These are phyloP conservation scores for Acropora tenuis DNA, from an alignment of 64 coral and sea anemone species.

Conservation along the genomic window DNA sequence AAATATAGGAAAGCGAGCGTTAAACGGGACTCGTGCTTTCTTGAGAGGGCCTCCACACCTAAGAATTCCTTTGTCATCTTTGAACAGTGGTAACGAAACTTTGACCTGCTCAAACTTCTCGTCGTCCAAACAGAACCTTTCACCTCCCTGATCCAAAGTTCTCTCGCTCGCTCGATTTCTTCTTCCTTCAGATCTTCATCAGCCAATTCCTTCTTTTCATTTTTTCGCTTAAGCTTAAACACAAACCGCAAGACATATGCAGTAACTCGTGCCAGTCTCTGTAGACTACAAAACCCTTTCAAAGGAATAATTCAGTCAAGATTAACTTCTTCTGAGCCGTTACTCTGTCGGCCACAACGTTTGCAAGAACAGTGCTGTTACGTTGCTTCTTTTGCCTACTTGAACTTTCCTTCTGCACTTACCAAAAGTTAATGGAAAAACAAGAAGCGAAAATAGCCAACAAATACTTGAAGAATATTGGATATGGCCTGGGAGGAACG, in stretches of 20 bases:
- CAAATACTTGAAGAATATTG: no score
- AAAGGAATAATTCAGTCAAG: conserved; percentile 8
- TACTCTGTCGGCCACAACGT: background rate
- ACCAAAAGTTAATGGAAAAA: no score
- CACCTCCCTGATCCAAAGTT: conserved; percentile 13
- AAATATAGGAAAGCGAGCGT: conserved; percentile 45
- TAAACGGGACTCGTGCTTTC: conserved; percentile 11
- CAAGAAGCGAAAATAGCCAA: no score
- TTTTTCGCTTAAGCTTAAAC: conserved; percentile 40
- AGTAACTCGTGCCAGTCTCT: conserved; percentile 49
- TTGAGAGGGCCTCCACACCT: conserved; percentile 27
- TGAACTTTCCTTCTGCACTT: background rate
- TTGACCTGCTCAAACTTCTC: background rate
- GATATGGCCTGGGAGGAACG: no score
- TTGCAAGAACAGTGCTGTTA: conserved; percentile 4
- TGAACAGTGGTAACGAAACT: conserved; percentile 38
- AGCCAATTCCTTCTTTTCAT: background rate
- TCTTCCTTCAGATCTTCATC: conserved; percentile 1
- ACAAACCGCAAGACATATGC: conserved; percentile 60
- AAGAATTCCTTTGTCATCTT: conserved; percentile 45
- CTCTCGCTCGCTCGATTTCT: conserved; percentile 19
- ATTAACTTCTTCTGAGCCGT: background rate
- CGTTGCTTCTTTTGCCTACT: conserved; percentile 7
- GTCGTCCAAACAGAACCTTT: conserved; percentile 8
- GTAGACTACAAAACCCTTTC: conserved; percentile 58